These are phyloP conservation scores for Triplophysa bombifrons DNA, from an alignment of 2,797 vertebrate species.

Conservation along the genomic window DNA sequence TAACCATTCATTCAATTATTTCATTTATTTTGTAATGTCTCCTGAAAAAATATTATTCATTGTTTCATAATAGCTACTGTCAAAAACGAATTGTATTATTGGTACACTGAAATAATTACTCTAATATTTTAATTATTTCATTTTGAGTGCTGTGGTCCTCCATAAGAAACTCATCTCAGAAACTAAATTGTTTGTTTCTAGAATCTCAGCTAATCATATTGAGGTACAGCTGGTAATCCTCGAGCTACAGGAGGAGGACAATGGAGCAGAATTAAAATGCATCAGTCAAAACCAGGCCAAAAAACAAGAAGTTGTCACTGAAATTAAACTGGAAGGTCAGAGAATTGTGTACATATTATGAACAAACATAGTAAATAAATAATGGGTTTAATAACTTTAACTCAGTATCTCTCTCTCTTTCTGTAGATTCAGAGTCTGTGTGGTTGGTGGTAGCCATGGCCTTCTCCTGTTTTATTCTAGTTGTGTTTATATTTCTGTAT, in stretches of 20 bases:
- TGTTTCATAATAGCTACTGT: too few relatives aligned
- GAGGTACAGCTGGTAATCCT: slow-evolving; percentile 80
- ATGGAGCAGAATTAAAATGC: slow-evolving; percentile 80
- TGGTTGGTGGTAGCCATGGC: slow-evolving; percentile 65
- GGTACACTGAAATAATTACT: too few relatives aligned
- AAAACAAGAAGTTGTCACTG: slow-evolving; percentile 65
- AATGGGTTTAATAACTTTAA: neutral
- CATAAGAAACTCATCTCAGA: neutral
- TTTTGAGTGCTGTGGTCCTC: too few relatives aligned
- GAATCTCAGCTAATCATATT: slow-evolving; percentile 79
- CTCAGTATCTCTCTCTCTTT: neutral
- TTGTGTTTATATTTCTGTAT: slow-evolving; percentile 69
- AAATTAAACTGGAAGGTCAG: slow-evolving; percentile 82
- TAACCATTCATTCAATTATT: too few relatives aligned
- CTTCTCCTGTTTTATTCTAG: slow-evolving; percentile 55
- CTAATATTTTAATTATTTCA: too few relatives aligned
- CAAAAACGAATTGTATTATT: too few relatives aligned
- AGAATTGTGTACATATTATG: neutral
- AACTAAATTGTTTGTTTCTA: slow-evolving; percentile 60
- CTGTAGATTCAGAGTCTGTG: slow-evolving; percentile 62
- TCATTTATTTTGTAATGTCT: too few relatives aligned
- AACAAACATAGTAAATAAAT: neutral
- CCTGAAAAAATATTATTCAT: too few relatives aligned
- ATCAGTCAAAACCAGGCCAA: slow-evolving; percentile 74
- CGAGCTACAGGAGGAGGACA: slow-evolving; percentile 77